A percentile compares a stretch with the other conserved stretches of the same genome.
These are phyloP conservation scores for Bagarius yarrelli DNA, from an alignment of 2,113 vertebrate genomes.

Conservation along the genomic window DNA sequence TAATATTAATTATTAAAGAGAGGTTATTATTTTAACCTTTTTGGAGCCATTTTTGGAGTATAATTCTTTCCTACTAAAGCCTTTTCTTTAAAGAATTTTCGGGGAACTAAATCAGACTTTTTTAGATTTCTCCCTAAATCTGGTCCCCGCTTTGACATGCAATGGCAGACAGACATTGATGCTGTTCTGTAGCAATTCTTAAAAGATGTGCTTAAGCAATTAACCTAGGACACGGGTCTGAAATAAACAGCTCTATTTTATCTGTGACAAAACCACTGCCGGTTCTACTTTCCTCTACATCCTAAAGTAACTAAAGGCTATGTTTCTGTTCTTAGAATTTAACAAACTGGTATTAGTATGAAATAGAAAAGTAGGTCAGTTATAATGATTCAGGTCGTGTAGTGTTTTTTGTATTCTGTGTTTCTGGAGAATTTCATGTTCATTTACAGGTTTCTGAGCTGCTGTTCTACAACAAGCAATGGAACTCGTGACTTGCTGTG, in stretches of 20 bases:
- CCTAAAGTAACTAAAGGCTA: background rate
- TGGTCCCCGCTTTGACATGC: background rate
- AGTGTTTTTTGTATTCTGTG: background rate
- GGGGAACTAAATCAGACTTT: background rate
- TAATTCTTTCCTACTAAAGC: no score
- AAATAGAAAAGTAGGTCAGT: background rate
- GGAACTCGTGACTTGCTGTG: no score
- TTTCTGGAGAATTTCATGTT: background rate
- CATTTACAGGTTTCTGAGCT: background rate
- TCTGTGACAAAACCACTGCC: background rate
- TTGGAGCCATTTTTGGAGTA: background rate
- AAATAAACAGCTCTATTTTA: conserved; percentile 4
- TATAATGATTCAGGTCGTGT: background rate
- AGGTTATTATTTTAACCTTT: no score
- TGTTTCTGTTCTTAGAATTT: background rate
- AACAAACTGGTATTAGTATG: background rate
- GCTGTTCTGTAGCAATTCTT: background rate
- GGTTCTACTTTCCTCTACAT: background rate
- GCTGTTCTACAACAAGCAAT: background rate
- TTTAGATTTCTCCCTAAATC: background rate
- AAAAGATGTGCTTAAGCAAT: background rate
- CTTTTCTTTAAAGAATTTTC: no score
- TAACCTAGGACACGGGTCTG: background rate
- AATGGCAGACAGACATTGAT: conserved; percentile 6
- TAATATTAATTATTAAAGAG: no score